Percentiles rank a stretch among this genome's conserved stretches.
Conservation (phyloP, 1,140 invertebrate species). For the Drosophila virilis region DNA sequence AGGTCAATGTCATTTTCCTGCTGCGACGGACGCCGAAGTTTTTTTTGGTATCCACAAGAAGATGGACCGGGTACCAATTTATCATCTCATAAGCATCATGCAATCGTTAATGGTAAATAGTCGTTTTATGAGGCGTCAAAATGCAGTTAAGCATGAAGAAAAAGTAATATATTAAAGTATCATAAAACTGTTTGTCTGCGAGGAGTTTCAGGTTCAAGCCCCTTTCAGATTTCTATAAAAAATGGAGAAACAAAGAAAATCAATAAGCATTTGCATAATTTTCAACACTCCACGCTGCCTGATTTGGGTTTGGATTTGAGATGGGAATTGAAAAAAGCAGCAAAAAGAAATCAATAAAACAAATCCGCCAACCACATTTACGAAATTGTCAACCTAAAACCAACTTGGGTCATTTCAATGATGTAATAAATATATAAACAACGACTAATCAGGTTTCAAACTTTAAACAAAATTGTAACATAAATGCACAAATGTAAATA, state of each 20-base stretch:
- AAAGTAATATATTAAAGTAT: slow-evolving; percentile 1
- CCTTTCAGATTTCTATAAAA: slow-evolving; percentile 44
- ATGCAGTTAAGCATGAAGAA: slow-evolving; percentile 39
- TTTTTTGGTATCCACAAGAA: slow-evolving; percentile 15
- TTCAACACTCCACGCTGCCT: slow-evolving; percentile 60
- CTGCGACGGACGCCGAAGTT: slow-evolving; percentile 22
- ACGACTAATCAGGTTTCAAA: slow-evolving; percentile 54
- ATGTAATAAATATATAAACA: slow-evolving; percentile 39
- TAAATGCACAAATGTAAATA: slow-evolving; percentile 38
- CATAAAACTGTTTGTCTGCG: not conserved
- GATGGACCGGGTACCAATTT: slow-evolving; percentile 12
- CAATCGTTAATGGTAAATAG: slow-evolving; percentile 34
- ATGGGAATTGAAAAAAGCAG: slow-evolving; percentile 11
- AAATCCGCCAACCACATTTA: slow-evolving; percentile 72
- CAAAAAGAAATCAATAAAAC: slow-evolving; percentile 26
- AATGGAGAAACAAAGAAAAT: slow-evolving; percentile 60
- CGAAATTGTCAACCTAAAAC: slow-evolving; percentile 61
- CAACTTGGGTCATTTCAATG: slow-evolving; percentile 51
- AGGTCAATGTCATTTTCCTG: slow-evolving; percentile 62
- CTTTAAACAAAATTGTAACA: slow-evolving; percentile 37
- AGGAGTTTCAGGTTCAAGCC: slow-evolving; percentile 25
- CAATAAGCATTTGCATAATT: slow-evolving; percentile 68
- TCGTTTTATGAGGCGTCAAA: slow-evolving; percentile 42
- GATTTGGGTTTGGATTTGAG: slow-evolving; percentile 26
- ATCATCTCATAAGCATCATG: slow-evolving; percentile 8